Evolutionary conservation across 2,888 invertebrate genomes (phyloP).

Genomic region (Troides helena): DNA sequence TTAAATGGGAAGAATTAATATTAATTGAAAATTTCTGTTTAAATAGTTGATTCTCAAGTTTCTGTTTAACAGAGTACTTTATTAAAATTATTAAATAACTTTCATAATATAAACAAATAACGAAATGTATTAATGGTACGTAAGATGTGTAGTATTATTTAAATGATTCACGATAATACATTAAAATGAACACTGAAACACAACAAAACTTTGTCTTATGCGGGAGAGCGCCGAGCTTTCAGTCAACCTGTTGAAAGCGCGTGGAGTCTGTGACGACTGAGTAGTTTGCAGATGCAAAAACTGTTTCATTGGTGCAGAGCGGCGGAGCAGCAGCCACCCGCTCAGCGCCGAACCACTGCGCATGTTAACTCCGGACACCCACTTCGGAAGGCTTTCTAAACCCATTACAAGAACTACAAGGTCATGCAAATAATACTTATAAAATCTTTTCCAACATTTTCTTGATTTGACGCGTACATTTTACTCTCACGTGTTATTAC

Average conservation of each 20-base stretch:
- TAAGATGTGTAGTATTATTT: not conserved
- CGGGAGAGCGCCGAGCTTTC: not conserved
- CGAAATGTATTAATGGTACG: not conserved
- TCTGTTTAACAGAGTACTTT: too few relatives aligned
- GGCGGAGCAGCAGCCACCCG: slow-evolving; percentile 4
- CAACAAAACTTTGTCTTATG: not conserved
- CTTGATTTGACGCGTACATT: too few relatives aligned
- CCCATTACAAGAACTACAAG: not conserved
- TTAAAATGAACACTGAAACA: not conserved
- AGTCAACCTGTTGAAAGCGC: not conserved
- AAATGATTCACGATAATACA: not conserved
- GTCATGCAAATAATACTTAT: not conserved
- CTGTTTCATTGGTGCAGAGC: slow-evolving; percentile 1
- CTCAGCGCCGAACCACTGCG: slow-evolving; percentile 2
- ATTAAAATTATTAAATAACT: not conserved
- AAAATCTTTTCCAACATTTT: not conserved
- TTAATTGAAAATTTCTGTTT: too few relatives aligned
- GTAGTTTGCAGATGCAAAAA: not conserved
- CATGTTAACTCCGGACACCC: not conserved
- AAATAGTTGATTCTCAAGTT: too few relatives aligned
- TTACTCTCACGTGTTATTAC: too few relatives aligned
- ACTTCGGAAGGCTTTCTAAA: not conserved
- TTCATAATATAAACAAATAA: not conserved
- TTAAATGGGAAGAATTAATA: too few relatives aligned
- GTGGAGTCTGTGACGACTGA: not conserved